Evolutionary conservation across 1,140 invertebrate species (phyloP), one percentile per base, ranked within the genome.

Genomic region (Drosophila sproati): DNA sequence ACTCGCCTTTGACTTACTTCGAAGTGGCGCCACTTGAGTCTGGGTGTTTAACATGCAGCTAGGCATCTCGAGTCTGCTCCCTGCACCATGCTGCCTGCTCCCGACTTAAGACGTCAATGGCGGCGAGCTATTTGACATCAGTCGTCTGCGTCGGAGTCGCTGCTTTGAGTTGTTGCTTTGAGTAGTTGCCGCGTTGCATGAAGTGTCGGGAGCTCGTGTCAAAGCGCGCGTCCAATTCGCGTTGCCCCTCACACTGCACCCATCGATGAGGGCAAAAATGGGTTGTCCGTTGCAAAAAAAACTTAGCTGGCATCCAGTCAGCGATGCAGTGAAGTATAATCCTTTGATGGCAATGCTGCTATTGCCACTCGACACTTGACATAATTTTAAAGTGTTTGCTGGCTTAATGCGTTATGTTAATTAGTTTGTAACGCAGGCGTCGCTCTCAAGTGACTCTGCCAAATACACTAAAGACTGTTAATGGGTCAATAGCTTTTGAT

Each of bases 401-500:
- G 77, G 63, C 37, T 80, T 85, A 85, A 85, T 85, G 82, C 85
- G 77, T 80, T 89, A 88, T 88, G 83, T 83, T 88, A 88, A 88
- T 88, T 88, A 88, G 83, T 83, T 83, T 83, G 80, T 64, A 68
- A 55, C 64, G 63, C 74, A 57, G 66, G 63, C 69, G 59, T 34
- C 61, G 62, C 55, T 71, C 69, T 77, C 73, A 60, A 78, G 75
- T 69, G 82, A 34, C 63, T 77, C 60, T 67, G 55, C 52, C 80
- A 76, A 74, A 76, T 70, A 78, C 59, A 64, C 57, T 34, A 77
- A 77, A 62, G 82, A 68, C 77, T 73, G 83, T 88, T 88, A 88
- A 88, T 88, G 83, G 83, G 83, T 88, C 83, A 88, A 88, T 88
- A 89, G 83, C 87, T 83, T 83, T 78, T 73, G 83, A 87, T 87